Evolutionary conservation across 2,797 vertebrate genomes (phyloP).

Genomic region (Malacoctenus gilli): DNA sequence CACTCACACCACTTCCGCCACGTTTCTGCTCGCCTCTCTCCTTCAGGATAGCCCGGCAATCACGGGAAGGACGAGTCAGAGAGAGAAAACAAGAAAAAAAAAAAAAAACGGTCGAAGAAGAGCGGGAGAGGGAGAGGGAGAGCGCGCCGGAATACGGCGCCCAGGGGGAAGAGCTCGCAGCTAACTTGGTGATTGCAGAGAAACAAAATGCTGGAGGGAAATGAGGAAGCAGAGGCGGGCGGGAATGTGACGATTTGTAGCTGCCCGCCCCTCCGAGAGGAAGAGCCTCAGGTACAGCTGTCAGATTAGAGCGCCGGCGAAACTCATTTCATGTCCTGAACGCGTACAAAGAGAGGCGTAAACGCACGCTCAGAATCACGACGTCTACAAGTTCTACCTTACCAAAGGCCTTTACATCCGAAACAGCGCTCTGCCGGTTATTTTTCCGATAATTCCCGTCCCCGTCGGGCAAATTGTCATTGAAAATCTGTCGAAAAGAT

Average conservation of each 20-base stretch:
- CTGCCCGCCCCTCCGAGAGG: slow-evolving; percentile 38
- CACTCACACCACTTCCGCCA: slow-evolving; percentile 15
- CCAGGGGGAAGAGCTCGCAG: slow-evolving; percentile 49
- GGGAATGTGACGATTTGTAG: slow-evolving; percentile 47
- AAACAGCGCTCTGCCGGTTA: too few species aligned
- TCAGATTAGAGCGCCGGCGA: slow-evolving; percentile 46
- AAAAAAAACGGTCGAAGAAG: slow-evolving; percentile 12
- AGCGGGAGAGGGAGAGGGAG: slow-evolving; percentile 3
- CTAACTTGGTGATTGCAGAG: slow-evolving; percentile 60
- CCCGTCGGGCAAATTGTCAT: slow-evolving; percentile 12
- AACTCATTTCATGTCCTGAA: slow-evolving; percentile 11
- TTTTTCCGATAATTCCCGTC: too few species aligned
- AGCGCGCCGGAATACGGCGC: slow-evolving; percentile 16
- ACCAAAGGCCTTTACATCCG: not conserved
- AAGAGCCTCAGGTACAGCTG: slow-evolving; percentile 48
- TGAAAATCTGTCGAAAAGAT: slow-evolving; percentile 38
- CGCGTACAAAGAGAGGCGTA: not conserved
- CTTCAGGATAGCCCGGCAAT: slow-evolving; percentile 40
- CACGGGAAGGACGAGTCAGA: slow-evolving; percentile 19
- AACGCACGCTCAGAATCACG: not conserved
- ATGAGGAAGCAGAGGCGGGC: slow-evolving; percentile 24
- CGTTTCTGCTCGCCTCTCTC: slow-evolving; percentile 21
- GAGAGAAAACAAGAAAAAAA: slow-evolving; percentile 13
- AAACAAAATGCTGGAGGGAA: slow-evolving; percentile 68
- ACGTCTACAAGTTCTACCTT: slow-evolving; percentile 6